Evolutionary conservation across 1,140 invertebrate genomes (phyloP), one percentile per base, ranked within the genome.

Genomic region (Hyles vespertilio): DNA sequence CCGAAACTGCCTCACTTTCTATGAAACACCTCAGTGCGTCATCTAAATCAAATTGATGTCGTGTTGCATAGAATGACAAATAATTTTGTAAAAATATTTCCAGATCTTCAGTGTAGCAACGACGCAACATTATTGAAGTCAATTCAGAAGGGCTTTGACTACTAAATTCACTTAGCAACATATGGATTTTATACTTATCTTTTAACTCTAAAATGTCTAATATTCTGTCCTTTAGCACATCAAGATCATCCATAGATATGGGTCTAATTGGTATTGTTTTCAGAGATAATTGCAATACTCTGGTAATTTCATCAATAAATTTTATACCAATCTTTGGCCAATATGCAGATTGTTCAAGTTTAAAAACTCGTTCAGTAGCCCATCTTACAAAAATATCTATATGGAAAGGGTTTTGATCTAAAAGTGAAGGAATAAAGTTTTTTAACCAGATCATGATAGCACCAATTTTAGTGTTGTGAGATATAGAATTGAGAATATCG

Each of bases 271-370:
- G 64, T 48, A 87, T 78, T 34, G 69, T 79, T 72, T 84, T 87
- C n/a, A 81, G 51, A 32, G 84, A 87, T 32, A 47, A 67, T 73
- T 87, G 80, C 34, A 89, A 67, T 49, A 87, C 76, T 47, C 59
- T 62, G 52, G 75, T 69, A 33, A 89, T 77, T 57, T 81, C 74
- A 59, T 81, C 74, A 62, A 87, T 79, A 67, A 87, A 85, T 70
- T 84, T 89, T 44, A 86, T 57, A 45, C 80, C 84, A 59, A 89
- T 84, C 71, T 89, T 87, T 34, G 86, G 86, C 86, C 86, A 89
- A 69, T 85, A 89, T 52, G 70, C 45, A 48, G 86, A 89, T 57
- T 86, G 76, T 62, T 89, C 84, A 32, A 89, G 68, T 45, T 65
- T 57, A 66, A 89, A 86, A 53, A 89, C 74, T 63, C 86, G 81